These are phyloP conservation scores for Sylvilagus bachmani DNA, from an alignment of 2,113 vertebrate species.

Conservation along the genomic window DNA sequence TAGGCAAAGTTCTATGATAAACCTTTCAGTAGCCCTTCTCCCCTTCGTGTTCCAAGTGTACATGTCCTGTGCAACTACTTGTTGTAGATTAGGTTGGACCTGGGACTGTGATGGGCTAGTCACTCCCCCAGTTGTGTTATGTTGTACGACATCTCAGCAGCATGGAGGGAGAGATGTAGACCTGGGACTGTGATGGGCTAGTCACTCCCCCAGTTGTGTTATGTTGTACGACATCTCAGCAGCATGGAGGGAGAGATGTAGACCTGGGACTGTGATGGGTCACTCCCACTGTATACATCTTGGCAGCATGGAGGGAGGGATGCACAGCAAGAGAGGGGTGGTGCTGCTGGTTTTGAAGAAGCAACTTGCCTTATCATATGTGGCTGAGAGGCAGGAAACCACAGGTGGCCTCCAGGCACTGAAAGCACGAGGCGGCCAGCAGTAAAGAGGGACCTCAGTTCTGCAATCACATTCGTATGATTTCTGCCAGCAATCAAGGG, in stretches of 20 bases:
- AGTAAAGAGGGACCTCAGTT: background rate
- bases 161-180: too few relatives aligned
- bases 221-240: background rate
- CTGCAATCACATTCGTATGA: background rate
- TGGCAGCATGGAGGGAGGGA: background rate
- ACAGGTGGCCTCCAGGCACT: background rate
- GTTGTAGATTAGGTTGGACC: background rate
- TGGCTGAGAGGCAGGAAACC: background rate
- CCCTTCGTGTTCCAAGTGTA: background rate
- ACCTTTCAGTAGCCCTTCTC: fast-evolving
- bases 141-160: background rate
- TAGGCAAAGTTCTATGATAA: background rate
- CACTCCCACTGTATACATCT: background rate
- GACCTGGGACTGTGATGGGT: background rate
- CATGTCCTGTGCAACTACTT: background rate
- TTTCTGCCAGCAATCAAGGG: background rate
- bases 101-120: background rate
- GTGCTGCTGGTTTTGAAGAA: background rate
- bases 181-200: background rate
- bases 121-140: background rate
- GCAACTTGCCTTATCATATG: background rate
- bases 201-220: too few relatives aligned
- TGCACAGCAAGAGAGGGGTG: background rate
- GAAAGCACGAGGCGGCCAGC: background rate
- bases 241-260: too few relatives aligned